phyloP scores from a whole-genome alignment of 2,888 invertebrate species.

The Hyposoter dolosus region DNA sequence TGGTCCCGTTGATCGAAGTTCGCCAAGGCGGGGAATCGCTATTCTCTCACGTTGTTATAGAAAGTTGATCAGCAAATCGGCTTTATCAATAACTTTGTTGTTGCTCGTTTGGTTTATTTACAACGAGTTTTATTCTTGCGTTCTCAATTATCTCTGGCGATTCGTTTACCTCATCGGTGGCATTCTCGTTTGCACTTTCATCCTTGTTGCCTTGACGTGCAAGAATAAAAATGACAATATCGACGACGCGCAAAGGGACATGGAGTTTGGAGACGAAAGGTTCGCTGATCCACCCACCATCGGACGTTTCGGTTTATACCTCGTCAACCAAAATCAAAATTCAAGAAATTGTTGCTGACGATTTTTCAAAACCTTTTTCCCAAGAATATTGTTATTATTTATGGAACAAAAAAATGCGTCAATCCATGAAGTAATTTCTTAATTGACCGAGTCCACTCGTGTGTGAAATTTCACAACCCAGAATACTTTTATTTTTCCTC shows the following conservation, averaged over 20 bases:
- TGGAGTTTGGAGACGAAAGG: conserved; percentile 27
- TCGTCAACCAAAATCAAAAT: conserved; percentile 16
- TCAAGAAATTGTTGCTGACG: not conserved
- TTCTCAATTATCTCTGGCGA: conserved; percentile 65
- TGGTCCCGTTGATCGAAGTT: not conserved
- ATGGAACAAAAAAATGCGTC: not conserved
- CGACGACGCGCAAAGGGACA: not conserved
- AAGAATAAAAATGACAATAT: conserved; percentile 11
- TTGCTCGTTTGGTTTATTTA: conserved; percentile 63
- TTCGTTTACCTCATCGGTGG: conserved; percentile 63
- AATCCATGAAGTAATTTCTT: not conserved
- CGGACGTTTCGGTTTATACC: conserved; percentile 47
- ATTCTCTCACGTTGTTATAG: not conserved
- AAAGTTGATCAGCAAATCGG: conserved; percentile 16
- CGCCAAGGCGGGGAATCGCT: not conserved
- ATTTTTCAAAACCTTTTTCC: too few species aligned
- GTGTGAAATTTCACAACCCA: not conserved
- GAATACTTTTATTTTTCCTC: not conserved
- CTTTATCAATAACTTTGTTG: not conserved
- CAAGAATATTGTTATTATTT: not conserved
- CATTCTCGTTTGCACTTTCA: conserved; percentile 54
- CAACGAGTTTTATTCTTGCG: conserved; percentile 63
- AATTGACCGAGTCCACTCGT: not conserved
- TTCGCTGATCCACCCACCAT: conserved; percentile 27
- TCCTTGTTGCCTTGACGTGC: conserved; percentile 53